Evolutionary conservation across 2,797 vertebrate species (phyloP).

Genomic region (Sebastes cheni): DNA sequence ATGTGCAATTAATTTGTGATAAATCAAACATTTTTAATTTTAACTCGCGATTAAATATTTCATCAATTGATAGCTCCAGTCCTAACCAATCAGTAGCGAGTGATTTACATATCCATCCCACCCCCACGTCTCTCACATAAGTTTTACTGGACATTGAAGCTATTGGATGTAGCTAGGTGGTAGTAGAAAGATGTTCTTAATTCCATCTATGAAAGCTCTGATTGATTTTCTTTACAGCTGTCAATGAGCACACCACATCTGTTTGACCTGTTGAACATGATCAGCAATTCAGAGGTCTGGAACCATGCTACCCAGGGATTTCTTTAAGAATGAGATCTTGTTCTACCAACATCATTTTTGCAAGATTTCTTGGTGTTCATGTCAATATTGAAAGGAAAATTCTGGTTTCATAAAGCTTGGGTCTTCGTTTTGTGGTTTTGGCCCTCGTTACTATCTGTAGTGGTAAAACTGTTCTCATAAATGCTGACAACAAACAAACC

Average conservation of each 20-base stretch:
- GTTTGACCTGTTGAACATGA: no score
- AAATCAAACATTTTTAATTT: no score
- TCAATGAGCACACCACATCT: no score
- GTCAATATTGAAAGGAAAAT: neutral
- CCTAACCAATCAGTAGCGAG: neutral
- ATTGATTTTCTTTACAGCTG: no score
- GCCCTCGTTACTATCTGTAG: neutral
- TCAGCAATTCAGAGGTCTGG: no score
- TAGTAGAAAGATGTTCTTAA: no score
- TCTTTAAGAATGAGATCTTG: neutral
- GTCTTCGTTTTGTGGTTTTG: neutral
- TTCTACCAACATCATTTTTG: no score
- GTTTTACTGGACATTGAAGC: neutral
- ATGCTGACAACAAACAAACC: neutral
- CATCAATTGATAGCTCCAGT: no score
- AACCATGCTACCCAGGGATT: accelerated
- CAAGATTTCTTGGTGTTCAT: neutral
- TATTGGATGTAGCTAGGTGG: no score
- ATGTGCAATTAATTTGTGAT: no score
- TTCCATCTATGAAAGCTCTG: no score
- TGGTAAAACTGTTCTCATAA: neutral
- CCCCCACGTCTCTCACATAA: neutral
- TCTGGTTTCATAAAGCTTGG: neutral
- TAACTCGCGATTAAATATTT: no score
- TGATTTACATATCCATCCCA: neutral